Percentiles rank a stretch among this genome's conserved stretches.
Conservation (phyloP, 2,888 invertebrate species). For the Iselma pallidipennis region DNA sequence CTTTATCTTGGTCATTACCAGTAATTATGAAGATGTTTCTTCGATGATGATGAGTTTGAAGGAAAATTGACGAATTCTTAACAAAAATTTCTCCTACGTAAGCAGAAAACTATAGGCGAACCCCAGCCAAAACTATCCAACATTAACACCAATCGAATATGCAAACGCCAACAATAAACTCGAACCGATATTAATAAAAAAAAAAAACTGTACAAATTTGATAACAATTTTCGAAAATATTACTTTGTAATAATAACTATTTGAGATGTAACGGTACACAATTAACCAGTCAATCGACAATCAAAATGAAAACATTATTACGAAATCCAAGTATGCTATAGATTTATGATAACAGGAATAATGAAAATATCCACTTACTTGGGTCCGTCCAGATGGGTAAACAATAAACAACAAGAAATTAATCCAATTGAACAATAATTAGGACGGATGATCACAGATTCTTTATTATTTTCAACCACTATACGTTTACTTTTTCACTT, state of each 20-base stretch:
- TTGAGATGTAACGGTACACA: constrained; percentile 45
- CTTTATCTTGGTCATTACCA: neutral
- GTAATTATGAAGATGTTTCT: neutral
- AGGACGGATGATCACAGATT: constrained; percentile 58
- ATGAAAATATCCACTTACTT: constrained; percentile 62
- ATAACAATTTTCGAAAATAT: neutral
- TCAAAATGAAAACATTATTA: constrained; percentile 51
- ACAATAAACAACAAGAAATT: constrained; percentile 55
- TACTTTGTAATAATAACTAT: constrained; percentile 3
- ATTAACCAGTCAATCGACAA: constrained; percentile 34
- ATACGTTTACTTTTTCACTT: constrained; percentile 52
- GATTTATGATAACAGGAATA: constrained; percentile 14
- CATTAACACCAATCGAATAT: constrained; percentile 8
- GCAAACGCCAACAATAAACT: constrained; percentile 13
- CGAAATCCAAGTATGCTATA: constrained; percentile 38
- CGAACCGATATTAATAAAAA: no score
- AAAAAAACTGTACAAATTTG: constrained; percentile 6
- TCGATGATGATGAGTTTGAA: no score
- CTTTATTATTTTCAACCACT: constrained; percentile 48
- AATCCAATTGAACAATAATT: constrained; percentile 49
- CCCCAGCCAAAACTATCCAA: constrained; percentile 40
- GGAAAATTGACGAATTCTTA: no score
- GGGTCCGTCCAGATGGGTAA: constrained; percentile 80
- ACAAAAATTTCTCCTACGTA: constrained; percentile 37
- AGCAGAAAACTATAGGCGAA: constrained; percentile 42